Evolutionary conservation across 1,140 invertebrate species (phyloP).

Genomic region (Colletes gigas): DNA sequence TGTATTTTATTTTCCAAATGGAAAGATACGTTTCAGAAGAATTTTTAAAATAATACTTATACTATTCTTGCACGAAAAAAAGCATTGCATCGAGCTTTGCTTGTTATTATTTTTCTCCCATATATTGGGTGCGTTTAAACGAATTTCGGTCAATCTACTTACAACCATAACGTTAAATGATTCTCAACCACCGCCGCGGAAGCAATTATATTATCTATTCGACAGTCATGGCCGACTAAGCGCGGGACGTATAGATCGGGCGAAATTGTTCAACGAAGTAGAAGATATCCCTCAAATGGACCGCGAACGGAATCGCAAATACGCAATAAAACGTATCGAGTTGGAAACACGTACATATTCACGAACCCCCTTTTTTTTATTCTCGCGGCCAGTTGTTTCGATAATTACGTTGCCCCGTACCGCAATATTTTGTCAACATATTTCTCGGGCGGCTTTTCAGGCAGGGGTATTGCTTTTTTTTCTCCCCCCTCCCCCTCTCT

Average conservation of each 20-base stretch:
- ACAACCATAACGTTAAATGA: neutral
- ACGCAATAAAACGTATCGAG: constrained; percentile 15
- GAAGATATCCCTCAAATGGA: constrained; percentile 22
- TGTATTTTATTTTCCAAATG: no score
- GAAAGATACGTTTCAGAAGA: no score
- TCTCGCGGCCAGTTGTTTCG: neutral
- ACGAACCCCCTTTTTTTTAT: neutral
- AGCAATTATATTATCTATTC: constrained; percentile 42
- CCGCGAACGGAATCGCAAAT: constrained; percentile 29
- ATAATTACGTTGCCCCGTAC: constrained; percentile 23
- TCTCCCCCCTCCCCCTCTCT: neutral
- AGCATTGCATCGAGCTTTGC: no score
- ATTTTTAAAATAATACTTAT: no score
- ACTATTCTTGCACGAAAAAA: no score
- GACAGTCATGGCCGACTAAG: neutral
- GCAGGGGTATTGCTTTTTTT: neutral
- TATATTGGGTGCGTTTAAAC: no score
- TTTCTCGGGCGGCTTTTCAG: neutral
- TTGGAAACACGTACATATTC: constrained; percentile 16
- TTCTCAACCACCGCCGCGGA: constrained; percentile 16
- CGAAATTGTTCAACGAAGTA: constrained; percentile 21
- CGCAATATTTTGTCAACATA: constrained; percentile 28
- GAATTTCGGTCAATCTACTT: no score
- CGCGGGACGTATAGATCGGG: neutral
- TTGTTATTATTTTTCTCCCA: no score